Evolutionary conservation across 1,140 invertebrate genomes (phyloP), one percentile per base, ranked within the genome.

Genomic region (Mactra quadrangularis): DNA sequence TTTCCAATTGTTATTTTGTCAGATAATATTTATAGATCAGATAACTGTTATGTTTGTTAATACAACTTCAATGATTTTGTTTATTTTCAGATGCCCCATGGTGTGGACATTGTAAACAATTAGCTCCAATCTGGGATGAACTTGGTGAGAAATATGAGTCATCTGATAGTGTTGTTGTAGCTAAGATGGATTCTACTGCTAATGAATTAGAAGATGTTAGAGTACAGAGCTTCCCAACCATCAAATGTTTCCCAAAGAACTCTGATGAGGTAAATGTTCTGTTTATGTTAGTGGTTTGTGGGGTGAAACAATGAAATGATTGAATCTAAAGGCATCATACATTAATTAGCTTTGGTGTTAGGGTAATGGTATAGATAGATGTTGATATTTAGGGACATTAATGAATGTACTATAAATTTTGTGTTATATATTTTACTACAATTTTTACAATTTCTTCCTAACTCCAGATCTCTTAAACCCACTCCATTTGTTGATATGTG

Each of bases 111-210:
- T 99, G 98, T 95, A 99, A 99, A 93, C 97, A 99, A 92, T 94
- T 99, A 86, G 97, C 95, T 85, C 99, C 99, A 33, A 99, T 99
- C 93, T 99, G 98, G 93, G 98, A 99, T 85, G 90, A 97, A 94
- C 94, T 97, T 78, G 96, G 95, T 76, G 96, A 97, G 87, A 97
- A 98, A 93, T 99, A 85, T 87, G 96, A 96, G 91, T 96, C 97
- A 87, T 95, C 95, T 87, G 95, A 96, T 52, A 95, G 96, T 82
- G 94, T 99, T 85, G 95, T 99, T 17, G 97, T 99, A 91, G 98
- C 98, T 85, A 99, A 99, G 94, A 99, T 99, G 95, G 99, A 99
- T 93, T 96, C 98, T 62, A 99, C 98, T 75, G 96, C 95, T 90
- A 99, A 99, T 93, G 99, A 99, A 94, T 93, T 99, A 76, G 97